Percentiles rank a stretch among this genome's conserved stretches.
Conservation (phyloP, 2,888 invertebrate genomes). For the Cinara cedri region DNA sequence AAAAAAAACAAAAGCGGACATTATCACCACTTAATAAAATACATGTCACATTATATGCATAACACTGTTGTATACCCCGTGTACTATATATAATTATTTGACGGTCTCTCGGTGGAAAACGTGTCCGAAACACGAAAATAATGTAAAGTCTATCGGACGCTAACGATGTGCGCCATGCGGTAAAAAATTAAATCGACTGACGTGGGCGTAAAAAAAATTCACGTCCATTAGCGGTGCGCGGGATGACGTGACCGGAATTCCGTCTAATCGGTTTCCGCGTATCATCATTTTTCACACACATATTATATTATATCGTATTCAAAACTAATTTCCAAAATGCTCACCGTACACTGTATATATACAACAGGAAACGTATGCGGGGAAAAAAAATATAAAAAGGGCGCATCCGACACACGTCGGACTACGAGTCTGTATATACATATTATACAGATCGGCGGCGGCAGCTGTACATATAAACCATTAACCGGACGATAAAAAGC, state of each 20-base stretch:
- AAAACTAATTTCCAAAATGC: conserved; percentile 44
- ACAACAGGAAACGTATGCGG: not conserved
- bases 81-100: too few relatives aligned
- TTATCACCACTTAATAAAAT: too few relatives aligned
- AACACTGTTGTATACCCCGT: too few relatives aligned
- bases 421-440: not conserved
- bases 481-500: conserved; percentile 48
- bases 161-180: not conserved
- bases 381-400: not conserved
- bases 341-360: not conserved
- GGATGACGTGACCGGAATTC: conserved; percentile 46
- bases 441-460: not conserved
- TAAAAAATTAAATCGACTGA: not conserved
- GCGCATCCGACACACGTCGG: conserved; percentile 18
- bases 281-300: conserved; percentile 50
- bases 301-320: conserved; percentile 5
- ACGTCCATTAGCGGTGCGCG: conserved; percentile 24
- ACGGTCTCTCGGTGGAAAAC: not conserved
- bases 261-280: conserved; percentile 24
- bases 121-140: not conserved
- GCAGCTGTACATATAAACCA: conserved; percentile 1
- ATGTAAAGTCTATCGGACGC: conserved; percentile 11
- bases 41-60: too few relatives aligned
- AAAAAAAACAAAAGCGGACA: too few relatives aligned
- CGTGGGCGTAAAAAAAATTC: not conserved